phyloP scores from a whole-genome alignment of 2,113 vertebrate species.

The sheep (Ovis aries) region DNA sequence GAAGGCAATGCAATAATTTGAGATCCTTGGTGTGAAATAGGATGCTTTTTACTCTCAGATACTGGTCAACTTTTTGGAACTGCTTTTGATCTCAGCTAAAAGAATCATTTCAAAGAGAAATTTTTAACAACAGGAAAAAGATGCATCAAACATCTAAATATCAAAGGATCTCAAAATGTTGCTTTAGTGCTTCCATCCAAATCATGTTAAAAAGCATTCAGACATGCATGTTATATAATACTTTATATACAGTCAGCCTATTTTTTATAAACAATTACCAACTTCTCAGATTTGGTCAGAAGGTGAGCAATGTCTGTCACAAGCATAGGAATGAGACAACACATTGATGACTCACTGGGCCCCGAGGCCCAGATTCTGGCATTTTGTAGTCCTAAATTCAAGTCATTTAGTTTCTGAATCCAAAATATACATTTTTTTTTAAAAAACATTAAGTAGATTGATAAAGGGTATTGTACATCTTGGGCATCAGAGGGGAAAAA shows the following conservation, averaged over 20 bases:
- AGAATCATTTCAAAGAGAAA: neutral
- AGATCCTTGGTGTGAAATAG: neutral
- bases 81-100: neutral
- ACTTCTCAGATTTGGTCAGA: neutral
- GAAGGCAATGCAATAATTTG: neutral
- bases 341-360: neutral
- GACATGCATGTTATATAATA: neutral
- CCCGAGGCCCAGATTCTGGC: neutral
- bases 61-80: neutral
- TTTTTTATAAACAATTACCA: neutral
- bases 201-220: neutral
- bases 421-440: neutral
- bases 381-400: neutral
- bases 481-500: neutral
- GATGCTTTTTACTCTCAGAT: neutral
- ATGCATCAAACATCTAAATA: neutral
- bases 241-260: neutral
- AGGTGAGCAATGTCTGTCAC: neutral
- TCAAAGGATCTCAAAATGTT: neutral
- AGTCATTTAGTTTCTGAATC: neutral
- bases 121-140: neutral
- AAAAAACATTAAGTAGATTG: neutral
- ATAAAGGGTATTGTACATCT: neutral
- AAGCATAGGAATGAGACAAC: neutral
- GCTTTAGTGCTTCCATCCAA: neutral